Base-by-base conservation (phyloP, 2,797 vertebrate genomes). In the Heterohyrax brucei region DNA sequence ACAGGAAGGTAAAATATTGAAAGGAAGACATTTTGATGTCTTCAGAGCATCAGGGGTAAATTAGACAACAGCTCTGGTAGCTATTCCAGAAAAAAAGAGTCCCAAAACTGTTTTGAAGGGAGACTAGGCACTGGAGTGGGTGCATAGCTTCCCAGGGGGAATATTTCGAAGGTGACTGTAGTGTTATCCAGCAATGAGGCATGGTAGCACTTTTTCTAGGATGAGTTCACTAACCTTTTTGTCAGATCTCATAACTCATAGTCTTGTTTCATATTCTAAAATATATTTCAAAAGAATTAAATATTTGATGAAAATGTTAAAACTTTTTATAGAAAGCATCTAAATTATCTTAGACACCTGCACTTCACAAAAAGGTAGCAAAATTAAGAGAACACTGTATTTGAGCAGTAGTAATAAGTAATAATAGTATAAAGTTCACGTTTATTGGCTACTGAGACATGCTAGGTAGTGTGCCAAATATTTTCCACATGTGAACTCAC, bases 351-450 rank as follows among this genome's bases (percentile, higher is more conserved):
- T 83, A 83, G 44, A 75, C 24, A 21, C 4, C 62, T 53, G n/a
- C 70, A 3, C 50, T 70, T 95, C 70, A 73, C 39, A 61, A 61
- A 9, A 78, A 3, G 39, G n/a, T 76, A 70, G 4, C 19, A 48
- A 87, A 80, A 87, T 14, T 48, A 95, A 70, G 10, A n/a, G 77
- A 89, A 46, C 3, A 59, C 30, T 14, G 73, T 48, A n/a, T 92
- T 85, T 66, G 3, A 14, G n/a, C 84, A 62, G 26, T 66, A 44
- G 33, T 56, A 73, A 48, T 89, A 33, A 44, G 28, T 56, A 73
- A 48, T 81, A 46, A 10, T 26, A 66, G n/a, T 26, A 70, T 50
- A 87, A 77, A 95, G 7, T 19, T 86, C 28, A 33, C 86, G 80
- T 73, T 75, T 87, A 33, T 28, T 66, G 66, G 14, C 28, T 70